phyloP scores from a whole-genome alignment of 2,113 vertebrate species.

The Sinosuthora webbiana region DNA sequence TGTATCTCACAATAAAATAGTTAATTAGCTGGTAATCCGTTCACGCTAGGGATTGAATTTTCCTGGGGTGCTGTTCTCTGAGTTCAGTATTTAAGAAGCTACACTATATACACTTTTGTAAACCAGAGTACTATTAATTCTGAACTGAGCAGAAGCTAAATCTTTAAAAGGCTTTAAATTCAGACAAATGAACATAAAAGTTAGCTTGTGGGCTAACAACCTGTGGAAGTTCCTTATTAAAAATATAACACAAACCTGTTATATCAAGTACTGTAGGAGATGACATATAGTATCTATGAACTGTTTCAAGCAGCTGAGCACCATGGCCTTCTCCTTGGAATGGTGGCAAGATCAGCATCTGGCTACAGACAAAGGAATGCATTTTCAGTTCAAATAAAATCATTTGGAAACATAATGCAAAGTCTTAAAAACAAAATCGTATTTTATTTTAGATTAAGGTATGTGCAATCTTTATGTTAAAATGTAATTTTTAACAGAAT shows the following conservation, averaged over 20 bases:
- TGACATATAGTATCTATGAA: constrained; percentile 92
- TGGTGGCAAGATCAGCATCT: constrained; percentile 97
- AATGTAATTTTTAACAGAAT: not conserved
- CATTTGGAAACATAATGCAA: not conserved
- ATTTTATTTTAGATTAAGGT: constrained; percentile 6
- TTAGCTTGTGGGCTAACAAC: not conserved
- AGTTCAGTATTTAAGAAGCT: constrained; percentile 48
- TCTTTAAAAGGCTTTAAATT: constrained; percentile 43
- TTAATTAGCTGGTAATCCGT: constrained; percentile 58
- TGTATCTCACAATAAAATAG: constrained; percentile 30
- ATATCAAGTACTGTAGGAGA: constrained; percentile 93
- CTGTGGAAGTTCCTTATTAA: not conserved
- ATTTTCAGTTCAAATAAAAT: constrained; percentile 46
- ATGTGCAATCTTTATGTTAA: not conserved
- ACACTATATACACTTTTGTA: constrained; percentile 30
- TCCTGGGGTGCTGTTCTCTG: constrained; percentile 44
- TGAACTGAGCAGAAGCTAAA: constrained; percentile 7
- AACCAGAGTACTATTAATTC: constrained; percentile 13
- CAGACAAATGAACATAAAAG: not conserved
- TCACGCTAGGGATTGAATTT: constrained; percentile 34
- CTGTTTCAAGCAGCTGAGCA: constrained; percentile 94
- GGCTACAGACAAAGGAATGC: constrained; percentile 77
- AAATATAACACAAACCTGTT: constrained; percentile 81
- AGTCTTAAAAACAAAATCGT: not conserved
- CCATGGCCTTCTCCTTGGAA: constrained; percentile 99